phyloP scores from a whole-genome alignment of 2,113 vertebrate genomes.

The Oceanites oceanicus region DNA sequence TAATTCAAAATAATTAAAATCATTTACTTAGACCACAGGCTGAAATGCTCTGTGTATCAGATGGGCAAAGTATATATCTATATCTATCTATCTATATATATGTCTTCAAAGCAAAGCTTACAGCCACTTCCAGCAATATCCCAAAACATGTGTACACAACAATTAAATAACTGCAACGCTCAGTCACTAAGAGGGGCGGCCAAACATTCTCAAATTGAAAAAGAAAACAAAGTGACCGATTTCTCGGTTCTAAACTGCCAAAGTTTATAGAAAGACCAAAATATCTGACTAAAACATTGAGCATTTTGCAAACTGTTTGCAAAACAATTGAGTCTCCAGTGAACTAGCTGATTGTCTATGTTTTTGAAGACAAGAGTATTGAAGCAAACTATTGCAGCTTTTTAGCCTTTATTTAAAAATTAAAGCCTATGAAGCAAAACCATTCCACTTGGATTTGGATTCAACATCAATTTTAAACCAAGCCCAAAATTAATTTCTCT shows the following conservation, averaged over 20 bases:
- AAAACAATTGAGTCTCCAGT: background rate
- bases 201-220: background rate
- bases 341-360: background rate
- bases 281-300: background rate
- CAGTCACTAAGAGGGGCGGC: fast-evolving
- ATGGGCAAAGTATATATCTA: background rate
- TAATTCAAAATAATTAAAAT: background rate
- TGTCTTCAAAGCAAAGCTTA: background rate
- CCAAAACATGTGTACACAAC: background rate
- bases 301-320: background rate
- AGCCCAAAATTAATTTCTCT: background rate
- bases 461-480: background rate
- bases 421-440: background rate
- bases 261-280: background rate
- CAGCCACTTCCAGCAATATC: background rate
- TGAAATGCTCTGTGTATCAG: background rate
- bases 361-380: background rate
- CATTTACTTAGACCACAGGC: background rate
- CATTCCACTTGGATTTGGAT: background rate
- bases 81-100: too few relatives aligned
- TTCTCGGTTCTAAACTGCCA: background rate
- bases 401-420: background rate
- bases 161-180: background rate
- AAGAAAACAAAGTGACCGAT: background rate
- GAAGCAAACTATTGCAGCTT: background rate